phyloP scores from a whole-genome alignment of 2,113 vertebrate genomes.

The Thomomys bottae region DNA sequence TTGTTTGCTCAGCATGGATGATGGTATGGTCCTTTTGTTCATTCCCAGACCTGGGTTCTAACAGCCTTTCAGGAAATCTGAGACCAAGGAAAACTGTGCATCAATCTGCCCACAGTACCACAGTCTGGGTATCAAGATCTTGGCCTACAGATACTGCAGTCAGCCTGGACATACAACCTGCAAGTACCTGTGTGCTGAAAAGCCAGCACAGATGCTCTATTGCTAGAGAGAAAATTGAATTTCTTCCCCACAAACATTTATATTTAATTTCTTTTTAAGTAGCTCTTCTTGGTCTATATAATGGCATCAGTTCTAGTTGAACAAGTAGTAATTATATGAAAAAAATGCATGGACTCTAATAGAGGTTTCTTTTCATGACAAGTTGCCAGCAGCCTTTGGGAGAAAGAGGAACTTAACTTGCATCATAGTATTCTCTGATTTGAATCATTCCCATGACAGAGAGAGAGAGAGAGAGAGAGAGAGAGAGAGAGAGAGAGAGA shows the following conservation, averaged over 20 bases:
- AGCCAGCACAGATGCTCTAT: not conserved
- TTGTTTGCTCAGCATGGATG: not conserved
- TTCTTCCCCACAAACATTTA: not conserved
- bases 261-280: not conserved
- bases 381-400: not conserved
- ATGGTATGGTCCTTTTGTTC: not conserved
- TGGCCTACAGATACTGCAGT: not conserved
- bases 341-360: not conserved
- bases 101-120: not conserved
- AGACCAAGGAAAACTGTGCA: not conserved
- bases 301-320: not conserved
- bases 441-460: not conserved
- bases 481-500: too few species aligned
- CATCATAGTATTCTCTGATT: not conserved
- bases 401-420: not conserved
- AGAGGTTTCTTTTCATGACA: not conserved
- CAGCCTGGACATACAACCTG: not conserved
- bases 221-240: slow-evolving; percentile 5
- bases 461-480: too few species aligned
- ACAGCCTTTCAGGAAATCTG: not conserved
- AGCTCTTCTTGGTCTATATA: not conserved
- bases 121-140: not conserved
- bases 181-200: not conserved
- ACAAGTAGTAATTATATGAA: not conserved
- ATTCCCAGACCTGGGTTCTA: not conserved